Evolutionary conservation across 1,140 invertebrate species (phyloP).

Genomic region (Parapsyche elsis): DNA sequence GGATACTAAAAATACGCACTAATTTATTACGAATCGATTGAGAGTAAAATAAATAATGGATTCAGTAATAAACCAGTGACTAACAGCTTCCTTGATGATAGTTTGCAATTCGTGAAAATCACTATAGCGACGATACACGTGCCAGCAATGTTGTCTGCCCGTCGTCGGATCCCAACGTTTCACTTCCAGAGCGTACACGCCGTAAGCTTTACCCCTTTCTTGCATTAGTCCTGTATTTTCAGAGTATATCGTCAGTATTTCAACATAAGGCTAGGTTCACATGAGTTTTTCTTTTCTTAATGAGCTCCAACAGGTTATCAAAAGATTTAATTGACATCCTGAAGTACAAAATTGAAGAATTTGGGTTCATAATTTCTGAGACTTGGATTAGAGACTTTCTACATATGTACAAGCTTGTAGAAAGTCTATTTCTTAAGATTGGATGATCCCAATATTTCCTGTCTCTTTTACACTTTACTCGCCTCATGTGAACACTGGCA

Average conservation of each 20-base stretch:
- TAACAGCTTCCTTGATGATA: slow-evolving; percentile 78
- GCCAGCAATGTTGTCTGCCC: slow-evolving; percentile 74
- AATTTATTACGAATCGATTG: neutral
- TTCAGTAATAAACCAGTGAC: neutral
- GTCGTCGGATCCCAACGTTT: slow-evolving; percentile 73
- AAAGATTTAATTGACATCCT: no score
- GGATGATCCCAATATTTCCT: no score
- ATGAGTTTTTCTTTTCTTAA: no score
- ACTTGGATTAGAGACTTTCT: no score
- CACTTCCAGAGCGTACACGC: slow-evolving; percentile 90
- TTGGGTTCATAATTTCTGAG: no score
- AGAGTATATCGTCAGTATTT: slow-evolving; percentile 24
- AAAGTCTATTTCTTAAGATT: no score
- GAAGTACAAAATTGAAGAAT: no score
- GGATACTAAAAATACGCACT: slow-evolving; percentile 73
- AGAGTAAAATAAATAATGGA: neutral
- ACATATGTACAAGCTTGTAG: no score
- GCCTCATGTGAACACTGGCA: no score
- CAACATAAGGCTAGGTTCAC: no score
- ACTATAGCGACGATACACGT: slow-evolving; percentile 86
- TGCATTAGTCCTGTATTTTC: slow-evolving; percentile 75
- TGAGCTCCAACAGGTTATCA: no score
- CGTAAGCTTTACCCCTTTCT: slow-evolving; percentile 85
- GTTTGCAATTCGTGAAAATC: slow-evolving; percentile 91
- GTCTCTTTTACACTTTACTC: no score